phyloP scores from a whole-genome alignment of 2,888 invertebrate species.

The Erebia ligea region DNA sequence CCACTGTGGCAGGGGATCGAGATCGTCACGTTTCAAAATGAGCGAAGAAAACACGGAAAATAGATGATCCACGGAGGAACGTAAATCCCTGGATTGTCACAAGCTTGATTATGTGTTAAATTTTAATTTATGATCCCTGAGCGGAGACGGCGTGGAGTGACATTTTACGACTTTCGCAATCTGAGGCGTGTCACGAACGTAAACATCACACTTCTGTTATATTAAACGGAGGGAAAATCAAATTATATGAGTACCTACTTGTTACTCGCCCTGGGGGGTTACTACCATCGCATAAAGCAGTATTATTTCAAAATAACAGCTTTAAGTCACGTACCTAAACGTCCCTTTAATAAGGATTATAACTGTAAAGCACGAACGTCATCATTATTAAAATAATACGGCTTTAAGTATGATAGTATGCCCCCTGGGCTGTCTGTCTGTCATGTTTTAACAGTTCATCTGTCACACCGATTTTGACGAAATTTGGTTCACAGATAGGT shows the following conservation, averaged over 20 bases:
- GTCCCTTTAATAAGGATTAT: no score
- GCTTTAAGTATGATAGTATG: no score
- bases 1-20: background rate
- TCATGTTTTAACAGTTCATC: no score
- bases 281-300: no score
- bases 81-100: slow-evolving; percentile 74
- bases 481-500: no score
- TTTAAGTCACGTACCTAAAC: no score
- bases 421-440: no score
- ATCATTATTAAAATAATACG: no score
- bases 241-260: background rate
- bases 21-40: background rate
- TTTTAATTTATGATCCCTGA: slow-evolving; percentile 70
- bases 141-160: slow-evolving; percentile 33
- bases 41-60: slow-evolving; percentile 54
- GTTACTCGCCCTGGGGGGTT: no score
- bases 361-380: no score
- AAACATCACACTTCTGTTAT: slow-evolving; percentile 4
- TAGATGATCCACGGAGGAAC: slow-evolving; percentile 61
- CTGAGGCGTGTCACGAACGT: slow-evolving; percentile 7
- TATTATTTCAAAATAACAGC: no score
- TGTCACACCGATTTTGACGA: no score
- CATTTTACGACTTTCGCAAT: slow-evolving; percentile 25
- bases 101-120: slow-evolving; percentile 78
- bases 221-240: background rate